Evolutionary conservation across 2,888 invertebrate genomes (phyloP).

Genomic region (Andricus quercusramuli): DNA sequence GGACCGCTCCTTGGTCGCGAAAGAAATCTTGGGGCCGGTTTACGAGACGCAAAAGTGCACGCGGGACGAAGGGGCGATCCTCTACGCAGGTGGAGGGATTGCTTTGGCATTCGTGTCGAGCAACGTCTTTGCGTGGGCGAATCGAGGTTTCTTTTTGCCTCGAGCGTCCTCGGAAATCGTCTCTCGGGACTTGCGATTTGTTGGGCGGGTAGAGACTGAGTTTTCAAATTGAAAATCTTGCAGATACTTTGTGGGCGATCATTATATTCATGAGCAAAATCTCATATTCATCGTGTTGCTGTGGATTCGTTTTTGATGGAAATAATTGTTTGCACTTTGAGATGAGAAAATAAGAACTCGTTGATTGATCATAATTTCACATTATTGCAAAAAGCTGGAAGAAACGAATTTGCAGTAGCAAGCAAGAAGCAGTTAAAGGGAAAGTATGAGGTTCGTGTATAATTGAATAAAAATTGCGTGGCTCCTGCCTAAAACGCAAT

Average conservation of each 20-base stretch:
- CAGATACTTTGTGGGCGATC: not conserved
- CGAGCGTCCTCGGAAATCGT: conserved; percentile 23
- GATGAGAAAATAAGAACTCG: no score
- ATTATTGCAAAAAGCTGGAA: not conserved
- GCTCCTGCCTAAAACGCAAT: not conserved
- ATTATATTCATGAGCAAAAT: not conserved
- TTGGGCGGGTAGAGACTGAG: not conserved
- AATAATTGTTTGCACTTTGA: not conserved
- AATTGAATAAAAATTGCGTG: not conserved
- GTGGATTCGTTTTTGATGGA: not conserved
- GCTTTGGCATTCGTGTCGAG: conserved; percentile 28
- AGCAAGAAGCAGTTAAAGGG: not conserved
- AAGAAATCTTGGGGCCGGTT: conserved; percentile 52
- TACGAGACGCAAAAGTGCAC: conserved; percentile 47
- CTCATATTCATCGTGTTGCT: not conserved
- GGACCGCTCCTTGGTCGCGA: conserved; percentile 51
- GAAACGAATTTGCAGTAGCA: not conserved
- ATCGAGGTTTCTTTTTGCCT: conserved; percentile 37
- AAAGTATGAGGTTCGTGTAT: not conserved
- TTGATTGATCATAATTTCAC: no score
- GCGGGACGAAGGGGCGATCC: conserved; percentile 23
- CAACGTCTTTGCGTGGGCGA: conserved; percentile 30
- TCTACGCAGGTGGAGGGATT: conserved; percentile 34
- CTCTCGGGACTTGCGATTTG: conserved; percentile 15
- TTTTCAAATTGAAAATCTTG: conserved; percentile 13